These are phyloP conservation scores for Tyto alba DNA, from an alignment of 2,113 vertebrate genomes.

Conservation along the genomic window DNA sequence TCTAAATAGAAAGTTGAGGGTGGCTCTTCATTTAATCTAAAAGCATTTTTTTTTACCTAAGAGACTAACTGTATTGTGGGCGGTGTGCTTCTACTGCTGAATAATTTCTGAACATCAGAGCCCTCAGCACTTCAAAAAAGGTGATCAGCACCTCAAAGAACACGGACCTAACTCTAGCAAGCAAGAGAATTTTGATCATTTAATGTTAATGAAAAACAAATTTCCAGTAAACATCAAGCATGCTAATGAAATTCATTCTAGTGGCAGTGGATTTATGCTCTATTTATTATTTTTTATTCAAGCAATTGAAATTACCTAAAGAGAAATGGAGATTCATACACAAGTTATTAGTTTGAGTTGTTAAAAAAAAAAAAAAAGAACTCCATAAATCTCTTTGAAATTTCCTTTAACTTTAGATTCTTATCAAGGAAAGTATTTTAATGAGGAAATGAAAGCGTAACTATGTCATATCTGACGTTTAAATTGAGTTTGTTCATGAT, in stretches of 20 bases:
- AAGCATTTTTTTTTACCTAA: slow-evolving; percentile 18
- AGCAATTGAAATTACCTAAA: slow-evolving; percentile 12
- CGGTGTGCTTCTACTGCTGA: not conserved
- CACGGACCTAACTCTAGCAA: not conserved
- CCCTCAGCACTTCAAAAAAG: not conserved
- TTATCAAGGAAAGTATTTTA: slow-evolving; percentile 20
- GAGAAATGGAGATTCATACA: not conserved
- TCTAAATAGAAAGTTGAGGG: slow-evolving; percentile 46
- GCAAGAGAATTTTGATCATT: slow-evolving; percentile 31
- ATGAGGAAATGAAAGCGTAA: slow-evolving; percentile 22
- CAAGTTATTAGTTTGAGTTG: not conserved
- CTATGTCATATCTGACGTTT: not conserved
- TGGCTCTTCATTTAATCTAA: slow-evolving; percentile 48
- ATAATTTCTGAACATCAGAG: not conserved
- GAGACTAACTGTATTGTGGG: not conserved
- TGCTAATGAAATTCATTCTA: slow-evolving; percentile 35
- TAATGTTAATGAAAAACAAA: slow-evolving; percentile 56
- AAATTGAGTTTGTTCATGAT: slow-evolving; percentile 1
- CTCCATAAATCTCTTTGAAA: slow-evolving; percentile 21
- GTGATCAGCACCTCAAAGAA: not conserved
- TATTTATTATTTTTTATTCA: slow-evolving; percentile 42
- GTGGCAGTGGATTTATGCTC: not conserved
- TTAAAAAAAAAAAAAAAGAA: not conserved
- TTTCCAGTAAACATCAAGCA: slow-evolving; percentile 1
- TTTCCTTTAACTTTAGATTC: not conserved